Evolutionary conservation across 2,113 vertebrate species (phyloP).

Genomic region (Argyrosomus japonicus): DNA sequence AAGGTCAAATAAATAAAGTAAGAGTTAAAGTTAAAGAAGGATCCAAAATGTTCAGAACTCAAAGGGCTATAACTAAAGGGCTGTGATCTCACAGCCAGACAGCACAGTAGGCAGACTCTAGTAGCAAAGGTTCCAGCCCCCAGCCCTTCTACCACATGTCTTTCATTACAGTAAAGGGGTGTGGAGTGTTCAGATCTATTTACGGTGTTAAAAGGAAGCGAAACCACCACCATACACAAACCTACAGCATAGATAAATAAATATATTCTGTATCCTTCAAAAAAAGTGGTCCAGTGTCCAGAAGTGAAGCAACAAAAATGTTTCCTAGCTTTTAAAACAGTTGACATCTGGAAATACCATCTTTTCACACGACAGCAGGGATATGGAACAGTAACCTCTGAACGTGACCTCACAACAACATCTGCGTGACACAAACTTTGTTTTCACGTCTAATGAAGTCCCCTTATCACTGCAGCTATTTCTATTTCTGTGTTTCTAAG

Average conservation of each 20-base stretch:
- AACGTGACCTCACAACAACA: neutral
- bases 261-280: neutral
- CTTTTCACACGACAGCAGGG: neutral
- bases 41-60: neutral
- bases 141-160: conserved; percentile 27
- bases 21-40: neutral
- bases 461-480: neutral
- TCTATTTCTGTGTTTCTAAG: neutral
- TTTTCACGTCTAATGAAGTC: neutral
- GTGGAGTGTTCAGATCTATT: conserved; percentile 52
- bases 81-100: neutral
- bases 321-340: neutral
- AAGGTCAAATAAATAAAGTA: neutral
- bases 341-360: neutral
- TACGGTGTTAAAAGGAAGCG: conserved; percentile 17
- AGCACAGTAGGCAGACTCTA: neutral
- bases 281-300: neutral
- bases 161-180: conserved; percentile 53
- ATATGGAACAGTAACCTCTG: too few species aligned
- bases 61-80: too few species aligned
- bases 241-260: neutral
- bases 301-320: neutral
- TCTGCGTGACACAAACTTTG: neutral
- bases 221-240: neutral
- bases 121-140: neutral